A percentile compares a stretch with the other conserved stretches of the same genome.
Conservation (phyloP, 2,797 vertebrate species). For the Sebastes hubbsi region DNA sequence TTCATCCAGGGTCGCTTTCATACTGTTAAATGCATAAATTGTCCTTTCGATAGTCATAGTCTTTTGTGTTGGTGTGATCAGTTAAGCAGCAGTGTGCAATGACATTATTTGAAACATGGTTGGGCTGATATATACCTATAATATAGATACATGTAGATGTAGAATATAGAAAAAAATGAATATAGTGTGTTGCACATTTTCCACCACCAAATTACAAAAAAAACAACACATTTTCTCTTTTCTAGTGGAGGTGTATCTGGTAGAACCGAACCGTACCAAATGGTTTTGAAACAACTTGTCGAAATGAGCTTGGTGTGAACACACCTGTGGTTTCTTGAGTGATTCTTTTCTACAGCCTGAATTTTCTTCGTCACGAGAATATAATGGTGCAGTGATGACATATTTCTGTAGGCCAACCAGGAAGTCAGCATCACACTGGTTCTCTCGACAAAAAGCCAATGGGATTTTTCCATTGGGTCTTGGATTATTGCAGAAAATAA, state of each 20-base stretch:
- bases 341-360: no score
- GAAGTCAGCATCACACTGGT: no score
- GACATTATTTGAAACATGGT: neutral
- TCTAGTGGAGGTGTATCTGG: no score
- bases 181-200: neutral
- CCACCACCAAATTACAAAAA: neutral
- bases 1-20: conserved; percentile 54
- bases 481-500: neutral
- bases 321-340: no score
- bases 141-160: neutral
- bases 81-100: neutral
- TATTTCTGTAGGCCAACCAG: no score
- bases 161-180: neutral
- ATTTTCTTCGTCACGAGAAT: no score
- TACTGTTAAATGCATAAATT: conserved; percentile 40
- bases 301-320: no score
- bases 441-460: neutral
- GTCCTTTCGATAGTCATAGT: conserved; percentile 11
- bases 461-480: neutral
- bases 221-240: no score
- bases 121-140: neutral
- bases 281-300: no score
- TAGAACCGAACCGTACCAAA: no score
- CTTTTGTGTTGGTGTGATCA: conserved; percentile 18
- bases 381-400: no score